Base-by-base conservation (phyloP, 2,113 vertebrate genomes). In the Aramus guarauna region DNA sequence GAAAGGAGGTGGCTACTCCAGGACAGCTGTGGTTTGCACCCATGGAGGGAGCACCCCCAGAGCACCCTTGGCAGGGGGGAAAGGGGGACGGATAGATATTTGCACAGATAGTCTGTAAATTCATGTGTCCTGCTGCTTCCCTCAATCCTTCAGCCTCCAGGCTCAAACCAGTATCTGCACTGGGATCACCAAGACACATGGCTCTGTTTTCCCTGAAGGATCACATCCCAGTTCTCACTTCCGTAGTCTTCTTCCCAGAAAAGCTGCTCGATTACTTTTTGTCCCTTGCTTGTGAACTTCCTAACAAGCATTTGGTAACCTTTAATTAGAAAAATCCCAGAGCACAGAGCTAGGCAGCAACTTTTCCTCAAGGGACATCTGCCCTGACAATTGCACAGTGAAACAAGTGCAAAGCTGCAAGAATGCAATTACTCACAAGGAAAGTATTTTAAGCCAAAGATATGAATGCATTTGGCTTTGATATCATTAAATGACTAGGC, bases 131-230 rank as follows among this genome's bases (percentile, higher is more conserved):
- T 37, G 5, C 1, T 41, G 8, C 29, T 41, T 21, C 72, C 87
- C n/a, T 56, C 66, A 36, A 12, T 12, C 68, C 50, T 45, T 26
- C 39, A 39, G 17, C 71, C 43, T 48, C 89, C 72, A 85, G 48
- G 5, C 60, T 20, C 39, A 16, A 9, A 19, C 15, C 13, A 2
- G 5, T 16, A 36, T 7, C 53, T 26, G 20, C 62, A 9, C 12
- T 0, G 2, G 32, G 1, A 32, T 41, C 73, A 32, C 23, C 12
- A 19, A n/a, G n/a, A 14, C 6, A 12, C 0, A 1, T 2, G 4
- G 47, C 43, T 60, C 22, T 5, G 2, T 20, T 19, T 19, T 16
- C 72, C 50, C 79, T 12, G 6, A 26, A 37, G 36, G 27, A 71
- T 21, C 47, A 32, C n/a, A 45, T 7, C 20, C 67, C 19, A 5